These are phyloP conservation scores for Digitonthophagus gazella DNA, from an alignment of 2,888 invertebrate species.

Conservation along the genomic window DNA sequence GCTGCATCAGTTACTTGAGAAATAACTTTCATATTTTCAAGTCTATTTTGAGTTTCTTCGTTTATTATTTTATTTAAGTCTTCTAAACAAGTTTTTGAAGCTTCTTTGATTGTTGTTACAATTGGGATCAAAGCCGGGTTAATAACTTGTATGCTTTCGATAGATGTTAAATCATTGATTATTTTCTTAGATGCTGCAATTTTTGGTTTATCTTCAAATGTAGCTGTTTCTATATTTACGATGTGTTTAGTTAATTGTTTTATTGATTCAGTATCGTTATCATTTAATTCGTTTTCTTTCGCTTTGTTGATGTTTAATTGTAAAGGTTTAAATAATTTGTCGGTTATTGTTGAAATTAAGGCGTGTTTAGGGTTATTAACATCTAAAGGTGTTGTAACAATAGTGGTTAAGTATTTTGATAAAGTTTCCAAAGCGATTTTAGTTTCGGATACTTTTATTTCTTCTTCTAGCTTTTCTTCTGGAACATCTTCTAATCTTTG, in stretches of 20 bases:
- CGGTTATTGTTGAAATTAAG: slow-evolving; percentile 3
- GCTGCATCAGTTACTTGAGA: slow-evolving; percentile 40
- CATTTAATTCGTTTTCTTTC: not conserved
- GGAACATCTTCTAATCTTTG: not conserved
- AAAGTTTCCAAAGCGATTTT: not conserved
- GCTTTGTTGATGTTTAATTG: not conserved
- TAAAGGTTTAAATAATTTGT: slow-evolving; percentile 2
- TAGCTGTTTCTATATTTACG: not conserved
- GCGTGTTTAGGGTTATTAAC: not conserved
- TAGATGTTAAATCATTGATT: not conserved
- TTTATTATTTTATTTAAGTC: slow-evolving; percentile 24
- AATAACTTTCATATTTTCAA: slow-evolving; percentile 39
- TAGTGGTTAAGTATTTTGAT: not conserved
- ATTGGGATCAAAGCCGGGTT: not conserved
- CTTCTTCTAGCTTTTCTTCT: not conserved
- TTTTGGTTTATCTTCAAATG: slow-evolving; percentile 8
- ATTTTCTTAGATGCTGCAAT: not conserved
- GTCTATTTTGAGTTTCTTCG: slow-evolving; percentile 34
- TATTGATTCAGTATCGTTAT: slow-evolving; percentile 10
- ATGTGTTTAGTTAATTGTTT: not conserved
- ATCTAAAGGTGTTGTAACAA: not conserved
- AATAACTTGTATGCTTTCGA: not conserved
- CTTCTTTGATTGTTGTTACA: slow-evolving; percentile 9
- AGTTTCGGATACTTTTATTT: not conserved
- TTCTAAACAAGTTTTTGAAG: not conserved